These are phyloP conservation scores for Apodemus speciosus DNA, from an alignment of 2,113 vertebrate species.

Conservation along the genomic window DNA sequence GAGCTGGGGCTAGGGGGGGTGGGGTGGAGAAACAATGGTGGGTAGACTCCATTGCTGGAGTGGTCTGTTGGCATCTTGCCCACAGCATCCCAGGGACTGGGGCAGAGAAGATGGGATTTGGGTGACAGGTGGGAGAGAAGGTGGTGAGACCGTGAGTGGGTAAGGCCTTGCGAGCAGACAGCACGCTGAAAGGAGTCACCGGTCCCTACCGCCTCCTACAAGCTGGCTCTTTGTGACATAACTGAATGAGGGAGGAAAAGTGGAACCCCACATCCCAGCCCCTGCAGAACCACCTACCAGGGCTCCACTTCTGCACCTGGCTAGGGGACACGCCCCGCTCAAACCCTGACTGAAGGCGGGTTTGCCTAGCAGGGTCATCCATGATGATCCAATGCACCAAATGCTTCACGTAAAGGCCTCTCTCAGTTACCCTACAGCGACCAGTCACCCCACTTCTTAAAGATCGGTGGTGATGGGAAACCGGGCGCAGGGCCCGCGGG, in stretches of 20 bases:
- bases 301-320: conserved; percentile 31
- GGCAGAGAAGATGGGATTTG: background rate
- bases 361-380: background rate
- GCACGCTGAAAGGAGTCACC: conserved; percentile 31
- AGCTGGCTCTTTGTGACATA: conserved; percentile 61
- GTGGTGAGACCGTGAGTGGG: conserved; percentile 33
- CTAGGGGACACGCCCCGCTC: conserved; percentile 60
- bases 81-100: background rate
- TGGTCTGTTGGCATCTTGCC: background rate
- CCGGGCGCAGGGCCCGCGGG: background rate
- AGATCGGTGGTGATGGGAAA: background rate
- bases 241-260: conserved; percentile 38
- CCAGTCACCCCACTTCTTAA: background rate
- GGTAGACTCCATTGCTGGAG: background rate
- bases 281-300: conserved; percentile 66
- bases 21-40: too few relatives aligned
- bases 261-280: conserved; percentile 53
- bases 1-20: background rate
- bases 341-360: background rate
- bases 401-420: background rate
- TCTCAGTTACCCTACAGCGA: background rate
- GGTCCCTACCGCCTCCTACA: conserved; percentile 60
- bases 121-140: conserved; percentile 47
- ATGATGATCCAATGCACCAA: background rate
- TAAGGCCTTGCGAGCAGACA: conserved; percentile 20